Base-by-base conservation (phyloP, 2,113 vertebrate species). In the Limanda limanda region DNA sequence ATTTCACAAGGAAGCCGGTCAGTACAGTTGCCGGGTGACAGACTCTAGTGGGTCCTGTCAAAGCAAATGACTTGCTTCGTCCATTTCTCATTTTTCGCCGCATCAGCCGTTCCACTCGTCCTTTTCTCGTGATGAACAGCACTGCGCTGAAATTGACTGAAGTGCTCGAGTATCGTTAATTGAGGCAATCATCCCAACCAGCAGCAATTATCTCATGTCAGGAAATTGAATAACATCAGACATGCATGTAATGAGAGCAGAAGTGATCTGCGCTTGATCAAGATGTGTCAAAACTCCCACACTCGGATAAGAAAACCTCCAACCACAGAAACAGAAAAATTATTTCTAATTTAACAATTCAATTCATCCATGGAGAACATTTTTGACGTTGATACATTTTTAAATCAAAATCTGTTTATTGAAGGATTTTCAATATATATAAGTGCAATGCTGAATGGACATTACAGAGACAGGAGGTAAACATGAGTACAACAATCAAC, bases 41-140 rank as follows among this genome's bases (percentile, higher is more conserved):
- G 71, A 21, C 57, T 55, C 18, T 68, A 52, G 62, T 67, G 70
- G 35, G 64, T 68, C 63, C 61, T 83, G 86, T 89, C 86, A 84
- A 64, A 84, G 66, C 14, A 74, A 88, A 88, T 83, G 45, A 80
- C 70, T 86, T 52, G 52, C 69, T 79, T 80, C 63, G 84, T 84
- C 67, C 58, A 81, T 84, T 83, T 86, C 57, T 70, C 56, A 59
- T 68, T 71, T 31, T 78, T 58, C n/a, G 1, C n/a, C 57, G 17
- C 7, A 21, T 45, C 64, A 0, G 15, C 37, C 35, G 5, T 17
- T 25, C 61, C 37, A 13, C 45, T 45, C 23, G 47, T 56, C 11
- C 59, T 73, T 42, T 71, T 45, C 52, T 21, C 63, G 42, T 76
- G 52, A 64, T 80, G 17, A 84, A 81, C 65, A 71, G 55, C 78